A percentile compares a stretch with the other conserved stretches of the same genome.
Evolutionary conservation across 1,140 invertebrate genomes (phyloP).

Genomic region (Thaumatotibia leucotreta): DNA sequence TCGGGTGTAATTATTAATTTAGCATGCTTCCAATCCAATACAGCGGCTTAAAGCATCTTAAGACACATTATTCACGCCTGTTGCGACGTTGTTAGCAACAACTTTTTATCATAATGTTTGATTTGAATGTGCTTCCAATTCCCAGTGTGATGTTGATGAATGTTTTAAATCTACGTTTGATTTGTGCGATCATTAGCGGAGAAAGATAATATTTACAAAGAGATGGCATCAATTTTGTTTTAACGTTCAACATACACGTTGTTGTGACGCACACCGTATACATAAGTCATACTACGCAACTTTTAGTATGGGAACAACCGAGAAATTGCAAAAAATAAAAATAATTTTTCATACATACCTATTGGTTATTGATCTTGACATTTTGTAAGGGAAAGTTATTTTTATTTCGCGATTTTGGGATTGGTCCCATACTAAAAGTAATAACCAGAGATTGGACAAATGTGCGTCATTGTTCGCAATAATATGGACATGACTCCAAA

Average conservation of each 20-base stretch:
- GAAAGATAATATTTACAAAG: conserved; percentile 5
- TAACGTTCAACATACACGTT: neutral
- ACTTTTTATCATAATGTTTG: conserved; percentile 51
- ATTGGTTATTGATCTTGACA: too few relatives aligned
- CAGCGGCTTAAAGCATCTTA: conserved; percentile 50
- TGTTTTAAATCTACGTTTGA: conserved; percentile 13
- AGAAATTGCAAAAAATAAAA: too few relatives aligned
- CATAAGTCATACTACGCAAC: too few relatives aligned
- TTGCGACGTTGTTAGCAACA: conserved; percentile 63
- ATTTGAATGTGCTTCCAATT: conserved; percentile 45
- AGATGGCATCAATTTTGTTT: neutral
- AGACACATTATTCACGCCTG: conserved; percentile 58
- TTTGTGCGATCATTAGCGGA: neutral
- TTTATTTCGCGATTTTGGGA: too few relatives aligned
- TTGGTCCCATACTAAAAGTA: too few relatives aligned
- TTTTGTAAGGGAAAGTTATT: too few relatives aligned
- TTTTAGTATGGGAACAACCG: too few relatives aligned
- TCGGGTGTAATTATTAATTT: conserved; percentile 64
- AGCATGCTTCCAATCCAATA: conserved; percentile 64
- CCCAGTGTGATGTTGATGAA: conserved; percentile 39
- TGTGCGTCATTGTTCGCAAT: too few relatives aligned
- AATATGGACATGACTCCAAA: too few relatives aligned
- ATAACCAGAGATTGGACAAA: too few relatives aligned
- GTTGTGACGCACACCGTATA: neutral
- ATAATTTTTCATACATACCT: too few relatives aligned